Conservation (phyloP, 2,797 vertebrate species). For the Yasuhikotakia modesta region DNA sequence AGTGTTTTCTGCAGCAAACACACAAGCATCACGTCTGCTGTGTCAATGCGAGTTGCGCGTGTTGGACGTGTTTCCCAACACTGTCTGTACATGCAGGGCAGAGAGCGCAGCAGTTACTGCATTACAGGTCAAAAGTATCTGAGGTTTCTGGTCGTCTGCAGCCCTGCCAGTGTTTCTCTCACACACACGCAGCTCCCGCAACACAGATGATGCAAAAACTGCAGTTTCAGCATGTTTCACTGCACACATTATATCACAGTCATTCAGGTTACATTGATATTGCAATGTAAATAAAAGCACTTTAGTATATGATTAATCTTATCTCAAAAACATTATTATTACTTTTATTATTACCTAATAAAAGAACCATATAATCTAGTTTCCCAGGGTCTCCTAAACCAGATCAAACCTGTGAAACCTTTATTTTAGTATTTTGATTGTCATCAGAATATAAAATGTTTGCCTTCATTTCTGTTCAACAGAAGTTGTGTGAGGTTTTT, state of each 20-base stretch:
- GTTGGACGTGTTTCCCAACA: conserved; percentile 51
- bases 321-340: neutral
- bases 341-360: no score
- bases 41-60: conserved; percentile 23
- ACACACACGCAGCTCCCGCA: conserved; percentile 28
- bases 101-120: conserved; percentile 47
- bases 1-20: no score
- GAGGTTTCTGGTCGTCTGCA: conserved; percentile 41
- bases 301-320: neutral
- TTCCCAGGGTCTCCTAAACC: no score
- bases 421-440: neutral
- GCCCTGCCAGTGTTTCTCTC: conserved; percentile 29
- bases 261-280: neutral
- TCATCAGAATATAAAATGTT: neutral
- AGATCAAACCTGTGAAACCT: no score
- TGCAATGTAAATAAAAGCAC: neutral
- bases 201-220: conserved; percentile 11
- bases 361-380: no score
- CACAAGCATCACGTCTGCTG: conserved; percentile 14
- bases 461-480: neutral
- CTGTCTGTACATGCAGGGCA: conserved; percentile 62
- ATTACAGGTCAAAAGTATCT: conserved; percentile 68
- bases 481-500: neutral
- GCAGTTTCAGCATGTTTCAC: conserved; percentile 28
- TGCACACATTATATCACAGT: neutral